phyloP scores from a whole-genome alignment of 2,888 invertebrate genomes.

The Heliconius ismenius region DNA sequence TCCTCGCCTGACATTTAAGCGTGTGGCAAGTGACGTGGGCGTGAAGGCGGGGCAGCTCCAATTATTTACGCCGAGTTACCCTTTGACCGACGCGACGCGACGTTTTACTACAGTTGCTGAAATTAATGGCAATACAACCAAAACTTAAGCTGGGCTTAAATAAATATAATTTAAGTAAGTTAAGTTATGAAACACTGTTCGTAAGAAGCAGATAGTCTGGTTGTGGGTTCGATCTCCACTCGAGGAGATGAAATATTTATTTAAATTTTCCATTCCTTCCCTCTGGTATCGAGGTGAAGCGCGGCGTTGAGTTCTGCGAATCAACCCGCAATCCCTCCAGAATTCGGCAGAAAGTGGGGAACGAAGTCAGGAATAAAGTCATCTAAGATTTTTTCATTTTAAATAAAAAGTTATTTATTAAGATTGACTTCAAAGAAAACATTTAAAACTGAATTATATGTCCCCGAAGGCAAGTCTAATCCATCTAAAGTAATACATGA shows the following conservation, averaged over 20 bases:
- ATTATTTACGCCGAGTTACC: constrained; percentile 27
- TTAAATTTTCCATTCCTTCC: too few species aligned
- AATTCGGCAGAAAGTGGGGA: too few species aligned
- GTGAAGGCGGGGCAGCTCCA: constrained; percentile 15
- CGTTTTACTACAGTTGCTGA: constrained; percentile 14
- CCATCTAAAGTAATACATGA: constrained; percentile 13
- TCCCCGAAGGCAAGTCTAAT: neutral
- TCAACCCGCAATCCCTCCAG: too few species aligned
- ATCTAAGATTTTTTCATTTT: neutral
- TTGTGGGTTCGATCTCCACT: too few species aligned
- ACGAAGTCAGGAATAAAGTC: neutral
- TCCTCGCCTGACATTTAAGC: constrained; percentile 19
- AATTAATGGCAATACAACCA: constrained; percentile 19
- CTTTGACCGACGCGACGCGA: constrained; percentile 1
- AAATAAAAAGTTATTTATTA: neutral
- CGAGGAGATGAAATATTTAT: too few species aligned
- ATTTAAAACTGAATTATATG: neutral
- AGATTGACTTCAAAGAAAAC: neutral
- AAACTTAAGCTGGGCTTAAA: neutral
- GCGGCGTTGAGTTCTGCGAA: too few species aligned
- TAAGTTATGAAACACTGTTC: neutral
- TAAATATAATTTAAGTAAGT: neutral
- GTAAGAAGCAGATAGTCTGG: too few species aligned
- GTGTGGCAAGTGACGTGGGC: constrained; percentile 12
- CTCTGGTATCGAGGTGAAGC: too few species aligned